Conservation (phyloP, 2,888 invertebrate genomes). For the Drosophila heteroneura region DNA sequence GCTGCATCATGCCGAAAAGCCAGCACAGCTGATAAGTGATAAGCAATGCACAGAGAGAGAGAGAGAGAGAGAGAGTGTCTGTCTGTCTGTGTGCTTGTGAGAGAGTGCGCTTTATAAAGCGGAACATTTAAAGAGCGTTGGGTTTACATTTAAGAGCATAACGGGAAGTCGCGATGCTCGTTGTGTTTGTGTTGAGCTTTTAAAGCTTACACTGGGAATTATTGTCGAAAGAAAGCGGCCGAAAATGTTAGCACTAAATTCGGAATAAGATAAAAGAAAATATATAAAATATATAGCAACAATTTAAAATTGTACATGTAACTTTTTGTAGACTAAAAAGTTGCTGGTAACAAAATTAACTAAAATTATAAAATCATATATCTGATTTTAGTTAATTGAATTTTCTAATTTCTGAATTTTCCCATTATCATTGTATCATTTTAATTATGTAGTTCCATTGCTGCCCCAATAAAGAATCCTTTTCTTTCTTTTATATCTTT, state of each 20-base stretch:
- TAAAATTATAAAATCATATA: background rate
- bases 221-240: background rate
- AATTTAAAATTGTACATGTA: background rate
- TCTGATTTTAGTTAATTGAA: background rate
- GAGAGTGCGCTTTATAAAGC: slow-evolving; percentile 8
- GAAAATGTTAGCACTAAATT: too few species aligned
- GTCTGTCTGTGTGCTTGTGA: background rate
- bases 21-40: slow-evolving; percentile 76
- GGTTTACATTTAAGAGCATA: slow-evolving; percentile 23
- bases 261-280: too few species aligned
- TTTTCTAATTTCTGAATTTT: background rate
- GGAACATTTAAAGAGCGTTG: slow-evolving; percentile 27
- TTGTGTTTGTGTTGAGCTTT: slow-evolving; percentile 43
- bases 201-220: slow-evolving; percentile 42
- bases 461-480: background rate
- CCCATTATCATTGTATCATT: background rate
- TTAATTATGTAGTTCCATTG: background rate
- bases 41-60: slow-evolving; percentile 45
- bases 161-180: background rate
- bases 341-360: background rate
- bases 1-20: slow-evolving; percentile 67
- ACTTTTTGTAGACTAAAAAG: background rate
- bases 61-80: background rate
- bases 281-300: background rate
- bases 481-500: background rate